Conservation (phyloP, 2,888 invertebrate species). For the Sarcophaga variegata region DNA sequence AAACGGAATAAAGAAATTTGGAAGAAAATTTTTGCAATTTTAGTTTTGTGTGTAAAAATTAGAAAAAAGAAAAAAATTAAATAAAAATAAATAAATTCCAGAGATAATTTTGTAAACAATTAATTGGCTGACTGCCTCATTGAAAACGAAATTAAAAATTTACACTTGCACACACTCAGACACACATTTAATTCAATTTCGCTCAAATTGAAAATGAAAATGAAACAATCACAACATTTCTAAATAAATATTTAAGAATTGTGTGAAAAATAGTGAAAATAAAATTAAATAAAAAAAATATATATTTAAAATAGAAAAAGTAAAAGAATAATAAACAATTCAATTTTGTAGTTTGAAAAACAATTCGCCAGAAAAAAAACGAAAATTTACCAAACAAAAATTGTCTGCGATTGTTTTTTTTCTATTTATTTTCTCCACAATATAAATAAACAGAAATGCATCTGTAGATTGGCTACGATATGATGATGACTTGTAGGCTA, state of each 20-base stretch:
- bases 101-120: conserved; percentile 42
- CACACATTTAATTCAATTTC: neutral
- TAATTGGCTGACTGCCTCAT: conserved; percentile 25
- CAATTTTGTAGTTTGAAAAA: conserved; percentile 1
- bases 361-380: neutral
- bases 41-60: too few species aligned
- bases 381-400: neutral
- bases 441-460: conserved; percentile 17
- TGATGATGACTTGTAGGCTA: too few species aligned
- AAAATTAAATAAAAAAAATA: neutral
- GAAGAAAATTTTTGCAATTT: too few species aligned
- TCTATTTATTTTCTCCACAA: neutral
- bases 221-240: conserved; percentile 6
- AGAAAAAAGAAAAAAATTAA: neutral
- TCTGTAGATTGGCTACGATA: neutral
- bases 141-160: neutral
- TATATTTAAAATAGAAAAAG: conserved; percentile 16
- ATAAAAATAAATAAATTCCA: conserved; percentile 34
- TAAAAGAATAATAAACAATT: conserved; percentile 30
- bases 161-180: neutral
- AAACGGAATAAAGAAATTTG: too few species aligned
- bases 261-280: conserved; percentile 9
- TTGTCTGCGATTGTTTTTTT: neutral
- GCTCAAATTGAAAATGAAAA: conserved; percentile 7
- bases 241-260: conserved; percentile 15